Conservation (phyloP, 1,140 invertebrate genomes). For the Mactra quadrangularis region DNA sequence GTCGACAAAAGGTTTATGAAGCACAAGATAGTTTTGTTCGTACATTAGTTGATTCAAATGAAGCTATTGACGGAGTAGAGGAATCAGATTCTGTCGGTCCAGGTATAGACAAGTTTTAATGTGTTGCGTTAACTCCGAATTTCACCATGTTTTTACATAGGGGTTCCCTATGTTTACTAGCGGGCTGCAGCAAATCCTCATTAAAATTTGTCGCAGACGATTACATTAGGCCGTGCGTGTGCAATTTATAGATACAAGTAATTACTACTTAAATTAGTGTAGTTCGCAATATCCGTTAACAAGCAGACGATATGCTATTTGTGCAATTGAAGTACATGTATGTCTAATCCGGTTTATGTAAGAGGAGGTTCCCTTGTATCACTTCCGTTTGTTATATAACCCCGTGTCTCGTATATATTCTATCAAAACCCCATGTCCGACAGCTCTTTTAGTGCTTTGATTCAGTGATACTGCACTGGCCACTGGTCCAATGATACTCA, state of each 20-base stretch:
- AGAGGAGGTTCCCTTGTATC: no score
- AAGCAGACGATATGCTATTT: no score
- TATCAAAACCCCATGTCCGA: no score
- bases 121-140: background rate
- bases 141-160: background rate
- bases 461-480: background rate
- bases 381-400: no score
- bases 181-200: no score
- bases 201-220: no score
- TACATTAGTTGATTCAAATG: constrained; percentile 8
- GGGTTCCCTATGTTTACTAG: no score
- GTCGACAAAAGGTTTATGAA: constrained; percentile 16
- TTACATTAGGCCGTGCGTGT: no score
- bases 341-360: no score
- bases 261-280: background rate
- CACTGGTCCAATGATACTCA: background rate
- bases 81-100: constrained; percentile 40
- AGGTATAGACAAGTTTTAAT: constrained; percentile 3
- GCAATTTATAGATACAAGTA: background rate
- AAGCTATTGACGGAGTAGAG: background rate
- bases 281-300: no score
- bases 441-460: background rate
- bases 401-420: no score
- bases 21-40: constrained; percentile 38
- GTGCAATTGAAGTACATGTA: no score